Conservation (phyloP, 2,888 invertebrate genomes). For the Nomada ruficornis region DNA sequence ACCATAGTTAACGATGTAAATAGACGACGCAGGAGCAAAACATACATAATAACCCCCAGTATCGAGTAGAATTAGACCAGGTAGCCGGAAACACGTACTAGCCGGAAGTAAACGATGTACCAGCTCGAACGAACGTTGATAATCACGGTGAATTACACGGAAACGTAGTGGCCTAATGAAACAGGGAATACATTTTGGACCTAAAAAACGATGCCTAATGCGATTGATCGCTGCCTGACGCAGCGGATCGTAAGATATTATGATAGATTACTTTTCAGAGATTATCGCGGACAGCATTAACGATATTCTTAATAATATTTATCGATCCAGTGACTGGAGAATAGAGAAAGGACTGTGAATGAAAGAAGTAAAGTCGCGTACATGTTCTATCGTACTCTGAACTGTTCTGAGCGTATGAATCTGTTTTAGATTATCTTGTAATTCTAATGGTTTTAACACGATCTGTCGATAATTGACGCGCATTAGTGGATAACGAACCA, state of each 20-base stretch:
- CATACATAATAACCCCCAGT: slow-evolving; percentile 62
- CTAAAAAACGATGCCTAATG: slow-evolving; percentile 32
- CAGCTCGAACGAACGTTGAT: slow-evolving; percentile 34
- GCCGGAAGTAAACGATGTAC: slow-evolving; percentile 42
- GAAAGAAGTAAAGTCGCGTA: slow-evolving; percentile 10
- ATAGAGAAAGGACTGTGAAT: background rate
- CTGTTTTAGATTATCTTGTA: slow-evolving; percentile 66
- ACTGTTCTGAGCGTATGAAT: slow-evolving; percentile 53
- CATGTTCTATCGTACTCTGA: slow-evolving; percentile 16
- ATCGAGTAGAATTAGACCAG: slow-evolving; percentile 61
- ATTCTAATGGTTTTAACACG: slow-evolving; percentile 45
- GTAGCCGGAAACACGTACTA: slow-evolving; percentile 58
- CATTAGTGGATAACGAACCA: slow-evolving; percentile 65
- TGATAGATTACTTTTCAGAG: slow-evolving; percentile 27
- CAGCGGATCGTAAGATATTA: slow-evolving; percentile 25
- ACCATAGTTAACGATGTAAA: slow-evolving; percentile 70
- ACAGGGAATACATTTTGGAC: slow-evolving; percentile 29
- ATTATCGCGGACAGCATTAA: background rate
- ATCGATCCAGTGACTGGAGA: background rate
- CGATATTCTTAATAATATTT: slow-evolving; percentile 12
- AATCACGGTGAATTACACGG: slow-evolving; percentile 29
- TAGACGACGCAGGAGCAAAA: slow-evolving; percentile 67
- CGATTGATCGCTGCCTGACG: slow-evolving; percentile 28
- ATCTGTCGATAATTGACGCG: slow-evolving; percentile 55
- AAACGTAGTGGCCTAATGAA: slow-evolving; percentile 48